phyloP scores from a whole-genome alignment of 1,140 invertebrate genomes.

The Agrypnia vestita region DNA sequence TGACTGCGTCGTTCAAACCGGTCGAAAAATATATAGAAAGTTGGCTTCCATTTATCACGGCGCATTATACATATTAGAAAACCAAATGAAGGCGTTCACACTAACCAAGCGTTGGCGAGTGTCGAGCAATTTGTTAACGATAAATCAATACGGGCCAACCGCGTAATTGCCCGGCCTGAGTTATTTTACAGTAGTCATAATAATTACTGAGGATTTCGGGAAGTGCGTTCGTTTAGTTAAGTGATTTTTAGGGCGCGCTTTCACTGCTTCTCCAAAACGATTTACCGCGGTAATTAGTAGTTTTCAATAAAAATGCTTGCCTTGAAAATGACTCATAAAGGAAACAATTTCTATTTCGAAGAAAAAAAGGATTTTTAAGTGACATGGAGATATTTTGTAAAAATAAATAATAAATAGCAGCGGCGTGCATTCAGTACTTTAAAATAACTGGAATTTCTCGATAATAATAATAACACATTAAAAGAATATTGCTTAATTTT shows the following conservation, averaged over 20 bases:
- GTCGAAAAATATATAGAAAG: slow-evolving; percentile 40
- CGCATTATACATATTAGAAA: slow-evolving; percentile 49
- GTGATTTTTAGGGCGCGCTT: slow-evolving; percentile 27
- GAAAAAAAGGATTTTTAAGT: too few relatives aligned
- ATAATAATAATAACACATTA: too few relatives aligned
- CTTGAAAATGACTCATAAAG: too few relatives aligned
- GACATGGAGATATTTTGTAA: too few relatives aligned
- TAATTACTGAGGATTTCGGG: slow-evolving; percentile 41
- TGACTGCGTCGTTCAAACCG: slow-evolving; percentile 38
- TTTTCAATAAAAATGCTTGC: too few relatives aligned
- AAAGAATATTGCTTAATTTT: too few relatives aligned
- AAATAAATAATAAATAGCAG: too few relatives aligned
- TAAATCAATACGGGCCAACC: slow-evolving; percentile 51
- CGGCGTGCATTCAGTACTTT: too few relatives aligned
- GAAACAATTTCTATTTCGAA: too few relatives aligned
- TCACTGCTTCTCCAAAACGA: too few relatives aligned
- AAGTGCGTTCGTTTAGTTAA: slow-evolving; percentile 46
- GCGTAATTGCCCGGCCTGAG: slow-evolving; percentile 52
- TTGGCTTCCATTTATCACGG: slow-evolving; percentile 44
- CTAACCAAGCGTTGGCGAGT: slow-evolving; percentile 36
- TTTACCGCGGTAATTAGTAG: too few relatives aligned
- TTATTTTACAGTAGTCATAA: slow-evolving; percentile 54
- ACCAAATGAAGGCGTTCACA: slow-evolving; percentile 53
- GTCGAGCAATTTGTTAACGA: slow-evolving; percentile 54
- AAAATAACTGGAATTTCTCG: too few relatives aligned